A percentile compares a stretch with the other conserved stretches of the same genome.
Evolutionary conservation across 2,113 vertebrate species (phyloP).

Genomic region (Myocastor coypus): DNA sequence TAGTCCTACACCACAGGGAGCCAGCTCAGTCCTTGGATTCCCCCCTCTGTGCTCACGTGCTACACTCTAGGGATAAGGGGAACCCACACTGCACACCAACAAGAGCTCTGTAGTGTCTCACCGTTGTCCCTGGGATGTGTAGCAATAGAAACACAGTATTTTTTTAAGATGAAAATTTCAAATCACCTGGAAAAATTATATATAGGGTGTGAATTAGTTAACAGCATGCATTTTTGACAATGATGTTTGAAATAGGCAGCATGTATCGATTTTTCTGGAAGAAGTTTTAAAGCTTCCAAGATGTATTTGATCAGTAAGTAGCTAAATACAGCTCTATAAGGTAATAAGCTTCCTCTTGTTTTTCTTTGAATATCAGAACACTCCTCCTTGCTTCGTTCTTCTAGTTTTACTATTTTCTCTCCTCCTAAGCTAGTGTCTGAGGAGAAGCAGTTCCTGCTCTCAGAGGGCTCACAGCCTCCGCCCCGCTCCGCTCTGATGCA

Average conservation of each 20-base stretch:
- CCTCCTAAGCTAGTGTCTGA: not conserved
- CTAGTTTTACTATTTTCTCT: not conserved
- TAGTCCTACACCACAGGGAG: not conserved
- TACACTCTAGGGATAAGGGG: not conserved
- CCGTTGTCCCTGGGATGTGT: not conserved
- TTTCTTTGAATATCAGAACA: constrained; percentile 32
- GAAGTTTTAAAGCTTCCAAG: not conserved
- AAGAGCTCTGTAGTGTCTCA: not conserved
- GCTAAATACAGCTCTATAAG: constrained; percentile 3
- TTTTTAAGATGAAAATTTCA: constrained; percentile 1
- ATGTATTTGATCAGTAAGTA: constrained; percentile 7
- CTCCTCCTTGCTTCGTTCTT: not conserved
- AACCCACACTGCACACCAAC: not conserved
- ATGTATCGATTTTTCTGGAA: not conserved
- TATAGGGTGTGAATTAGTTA: not conserved
- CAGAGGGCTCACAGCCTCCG: constrained; percentile 48
- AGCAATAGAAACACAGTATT: not conserved
- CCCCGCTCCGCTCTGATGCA: constrained; percentile 3
- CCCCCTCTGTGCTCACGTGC: not conserved
- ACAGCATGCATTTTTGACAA: not conserved
- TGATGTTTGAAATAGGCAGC: not conserved
- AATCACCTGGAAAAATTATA: not conserved
- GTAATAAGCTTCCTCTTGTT: not conserved
- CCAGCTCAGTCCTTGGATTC: not conserved
- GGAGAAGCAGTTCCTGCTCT: constrained; percentile 26